Evolutionary conservation across 2,113 vertebrate species (phyloP), one percentile per base, ranked within the genome.

Genomic region (Rhinogobius similis): DNA sequence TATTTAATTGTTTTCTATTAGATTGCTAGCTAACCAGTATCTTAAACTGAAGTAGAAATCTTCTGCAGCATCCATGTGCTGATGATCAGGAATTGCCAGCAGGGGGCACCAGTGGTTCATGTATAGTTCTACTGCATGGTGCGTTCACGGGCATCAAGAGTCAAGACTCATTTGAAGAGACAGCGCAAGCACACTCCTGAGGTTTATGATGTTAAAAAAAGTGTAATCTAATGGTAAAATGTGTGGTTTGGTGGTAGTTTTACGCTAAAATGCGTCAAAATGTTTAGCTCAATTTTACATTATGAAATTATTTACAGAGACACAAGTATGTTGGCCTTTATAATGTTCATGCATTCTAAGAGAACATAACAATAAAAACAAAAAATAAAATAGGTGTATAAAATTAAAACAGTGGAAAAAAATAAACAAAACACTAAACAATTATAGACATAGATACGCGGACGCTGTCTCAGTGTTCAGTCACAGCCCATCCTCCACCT

Each of bases 41-140:
- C 11, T 11, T n/a, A n/a, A n/a, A n/a, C n/a, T 11, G 23, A 44
- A 44, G 43, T 44, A 44, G 43, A 1, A 55, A 24, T 55, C 0
- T 10, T 14, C 52, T 55, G 24, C 5, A 14, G 52, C 11, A 55
- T 55, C 23, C 52, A 14, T 26, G 38, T 67, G 75, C 14, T 73
- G 70, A 48, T 88, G 64, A 13, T 29, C 62, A 13, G 27, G 13
- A 8, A 0, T 0, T 0, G n/a, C 92, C 96, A 94, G 93, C 88
- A 97, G 96, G 93, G 94, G 96, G 95, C 91, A 93, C 88, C 94
- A 92, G 90, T 85, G 87, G 82, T 90, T 93, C 91, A 87, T 85
- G 77, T 46, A 90, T 93, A 1, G 14, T 63, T 1, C 26, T 10
- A 18, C 24, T 4, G 38, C n/a, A 23, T 78, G 79, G 53, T 27